Evolutionary conservation across 1,140 invertebrate genomes (phyloP).

Genomic region (Drosophila repleta): DNA sequence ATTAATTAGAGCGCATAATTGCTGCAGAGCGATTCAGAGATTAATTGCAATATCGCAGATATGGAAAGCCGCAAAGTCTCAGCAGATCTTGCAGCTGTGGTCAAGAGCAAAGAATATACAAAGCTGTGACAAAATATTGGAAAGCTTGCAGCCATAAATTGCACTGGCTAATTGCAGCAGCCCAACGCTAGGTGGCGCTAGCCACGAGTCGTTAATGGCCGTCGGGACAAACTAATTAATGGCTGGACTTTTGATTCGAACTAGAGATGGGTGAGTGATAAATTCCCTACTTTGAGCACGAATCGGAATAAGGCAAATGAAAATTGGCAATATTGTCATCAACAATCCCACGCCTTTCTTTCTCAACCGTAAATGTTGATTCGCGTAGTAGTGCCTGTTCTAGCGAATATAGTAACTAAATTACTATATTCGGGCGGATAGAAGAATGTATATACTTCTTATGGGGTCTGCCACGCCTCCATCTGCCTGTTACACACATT

Average conservation of each 20-base stretch:
- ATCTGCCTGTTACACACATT: too few relatives aligned
- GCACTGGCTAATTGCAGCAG: constrained; percentile 39
- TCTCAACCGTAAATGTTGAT: too few relatives aligned
- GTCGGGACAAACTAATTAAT: constrained; percentile 36
- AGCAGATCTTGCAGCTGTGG: constrained; percentile 16
- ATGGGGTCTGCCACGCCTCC: too few relatives aligned
- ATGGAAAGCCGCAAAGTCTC: constrained; percentile 29
- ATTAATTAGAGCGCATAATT: constrained; percentile 75
- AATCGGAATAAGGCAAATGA: background rate
- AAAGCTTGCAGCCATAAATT: constrained; percentile 41
- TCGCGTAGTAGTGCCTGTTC: too few relatives aligned
- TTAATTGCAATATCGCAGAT: constrained; percentile 73
- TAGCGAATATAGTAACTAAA: too few relatives aligned
- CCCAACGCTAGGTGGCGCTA: constrained; percentile 44
- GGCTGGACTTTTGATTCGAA: background rate
- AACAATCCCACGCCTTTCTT: too few relatives aligned
- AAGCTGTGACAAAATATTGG: constrained; percentile 57
- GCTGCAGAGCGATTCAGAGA: constrained; percentile 52
- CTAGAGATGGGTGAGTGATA: constrained; percentile 15
- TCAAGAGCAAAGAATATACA: background rate
- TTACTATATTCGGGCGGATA: too few relatives aligned
- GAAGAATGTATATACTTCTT: too few relatives aligned
- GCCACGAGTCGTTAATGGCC: constrained; percentile 53
- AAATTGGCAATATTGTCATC: too few relatives aligned
- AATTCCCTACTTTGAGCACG: too few relatives aligned